Evolutionary conservation across 2,888 invertebrate species (phyloP).

Genomic region (Merodon equestris): DNA sequence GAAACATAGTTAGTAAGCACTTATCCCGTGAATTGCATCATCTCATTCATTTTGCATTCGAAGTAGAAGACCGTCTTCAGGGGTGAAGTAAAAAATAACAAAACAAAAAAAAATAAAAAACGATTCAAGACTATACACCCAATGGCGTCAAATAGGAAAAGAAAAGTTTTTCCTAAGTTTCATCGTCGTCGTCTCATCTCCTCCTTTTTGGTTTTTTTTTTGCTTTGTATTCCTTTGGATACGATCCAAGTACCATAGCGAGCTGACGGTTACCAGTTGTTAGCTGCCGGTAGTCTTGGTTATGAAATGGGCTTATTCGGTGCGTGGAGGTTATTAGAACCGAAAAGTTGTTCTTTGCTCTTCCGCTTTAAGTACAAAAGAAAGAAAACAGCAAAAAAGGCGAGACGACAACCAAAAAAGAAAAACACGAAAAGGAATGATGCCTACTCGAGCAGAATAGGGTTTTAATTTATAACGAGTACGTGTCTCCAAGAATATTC

Average conservation of each 20-base stretch:
- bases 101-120: constrained; percentile 12
- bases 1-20: constrained; percentile 54
- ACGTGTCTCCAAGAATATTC: constrained; percentile 61
- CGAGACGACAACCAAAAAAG: too few species aligned
- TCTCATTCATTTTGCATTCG: constrained; percentile 41
- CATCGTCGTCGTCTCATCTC: too few species aligned
- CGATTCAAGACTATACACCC: not conserved
- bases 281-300: constrained; percentile 19
- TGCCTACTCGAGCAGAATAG: constrained; percentile 43
- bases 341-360: constrained; percentile 18
- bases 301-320: constrained; percentile 51
- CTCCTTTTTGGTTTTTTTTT: too few species aligned
- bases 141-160: constrained; percentile 25
- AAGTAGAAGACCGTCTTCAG: constrained; percentile 27
- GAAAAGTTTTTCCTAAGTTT: constrained; percentile 27
- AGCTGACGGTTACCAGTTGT: too few species aligned
- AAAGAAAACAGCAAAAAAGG: not conserved
- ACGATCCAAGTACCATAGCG: constrained; percentile 37
- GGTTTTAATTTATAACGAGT: constrained; percentile 68
- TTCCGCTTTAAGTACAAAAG: constrained; percentile 5
- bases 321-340: constrained; percentile 55
- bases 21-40: constrained; percentile 60
- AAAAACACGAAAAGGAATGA: constrained; percentile 37
- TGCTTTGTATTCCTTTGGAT: constrained; percentile 34
- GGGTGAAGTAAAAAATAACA: constrained; percentile 27